Evolutionary conservation across 2,113 vertebrate genomes (phyloP), one percentile per base, ranked within the genome.

Genomic region (Nettapus auritus): DNA sequence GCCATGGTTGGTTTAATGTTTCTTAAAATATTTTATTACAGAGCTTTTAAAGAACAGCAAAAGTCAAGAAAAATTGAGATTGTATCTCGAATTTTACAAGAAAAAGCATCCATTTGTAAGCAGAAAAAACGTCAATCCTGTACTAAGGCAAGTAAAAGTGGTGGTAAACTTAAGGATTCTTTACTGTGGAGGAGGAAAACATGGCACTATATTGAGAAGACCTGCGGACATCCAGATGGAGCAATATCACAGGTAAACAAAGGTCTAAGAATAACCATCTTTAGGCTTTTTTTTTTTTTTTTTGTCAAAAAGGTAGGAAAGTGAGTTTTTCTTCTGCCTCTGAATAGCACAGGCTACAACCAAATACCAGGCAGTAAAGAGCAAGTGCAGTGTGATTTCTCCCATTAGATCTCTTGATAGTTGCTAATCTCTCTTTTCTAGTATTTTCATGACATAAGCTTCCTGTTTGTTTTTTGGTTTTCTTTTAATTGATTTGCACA

Each of bases 51-150:
- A 91, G 97, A 99, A 75, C 96, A 71, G 68, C 98, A 99, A 95
- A 98, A 98, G 95, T 95, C 96, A 81, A 97, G 98, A 50, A 98
- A 96, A 93, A 94, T 96, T 31, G 98, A 99, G 82, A 99, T 99
- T 8, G 97, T 98, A 9, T 90, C 97, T 75, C 97, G 95, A 79
- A 96, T 99, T 82, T 93, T 98, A 82, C 96, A 95, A 93, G 99
- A 99, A 93, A 97, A 97, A 69, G 95, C 98, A 18, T 64, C 92
- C 59, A 46, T 91, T 25, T 94, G 87, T 33, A 98, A 91, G 69
- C 89, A 68, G 64, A 97, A 86, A 70, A 98, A 60, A 63, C 66
- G 67, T 3, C 96, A 55, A 22, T 68, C 48, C 3, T 26, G 6
- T 19, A 2, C 36, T 5, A 87, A 79, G 87, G 78, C 52, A n/a